Conservation (phyloP, 2,113 vertebrate species). For the Nyctereutes procyonoides region DNA sequence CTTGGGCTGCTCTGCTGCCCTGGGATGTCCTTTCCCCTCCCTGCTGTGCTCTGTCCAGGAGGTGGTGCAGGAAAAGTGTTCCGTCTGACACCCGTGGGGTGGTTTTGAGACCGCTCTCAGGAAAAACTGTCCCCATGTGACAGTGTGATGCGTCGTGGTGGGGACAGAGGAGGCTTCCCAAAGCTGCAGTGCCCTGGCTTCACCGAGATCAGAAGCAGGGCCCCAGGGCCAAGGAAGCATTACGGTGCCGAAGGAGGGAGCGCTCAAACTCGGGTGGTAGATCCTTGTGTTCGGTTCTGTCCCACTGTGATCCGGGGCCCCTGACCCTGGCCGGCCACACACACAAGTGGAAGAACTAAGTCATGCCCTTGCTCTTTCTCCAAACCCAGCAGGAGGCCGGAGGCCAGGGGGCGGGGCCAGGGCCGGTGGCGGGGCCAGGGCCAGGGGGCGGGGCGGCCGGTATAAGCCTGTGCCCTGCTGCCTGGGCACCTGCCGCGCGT, state of each 20-base stretch:
- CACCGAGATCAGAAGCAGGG: background rate
- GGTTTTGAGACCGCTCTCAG: background rate
- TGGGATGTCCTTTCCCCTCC: background rate
- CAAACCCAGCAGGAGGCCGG: background rate
- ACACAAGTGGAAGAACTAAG: background rate
- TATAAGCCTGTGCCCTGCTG: background rate
- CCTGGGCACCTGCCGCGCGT: rapidly evolving
- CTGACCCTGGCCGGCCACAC: background rate
- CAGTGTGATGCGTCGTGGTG: rapidly evolving
- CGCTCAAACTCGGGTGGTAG: background rate
- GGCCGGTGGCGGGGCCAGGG: background rate
- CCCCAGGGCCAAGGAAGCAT: rapidly evolving
- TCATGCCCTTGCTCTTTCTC: background rate
- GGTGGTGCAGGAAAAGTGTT: too few relatives aligned
- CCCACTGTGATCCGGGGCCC: background rate
- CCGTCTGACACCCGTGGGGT: background rate
- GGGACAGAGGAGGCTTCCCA: background rate
- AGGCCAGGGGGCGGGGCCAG: background rate
- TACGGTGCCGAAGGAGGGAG: background rate
- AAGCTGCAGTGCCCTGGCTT: background rate
- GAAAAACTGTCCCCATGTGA: background rate
- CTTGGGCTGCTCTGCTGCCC: background rate
- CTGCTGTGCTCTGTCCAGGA: background rate
- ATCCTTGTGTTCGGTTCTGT: background rate
- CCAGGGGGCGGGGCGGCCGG: background rate